Conservation (phyloP, 2,797 vertebrate genomes). For the Myripristis jacobus region DNA sequence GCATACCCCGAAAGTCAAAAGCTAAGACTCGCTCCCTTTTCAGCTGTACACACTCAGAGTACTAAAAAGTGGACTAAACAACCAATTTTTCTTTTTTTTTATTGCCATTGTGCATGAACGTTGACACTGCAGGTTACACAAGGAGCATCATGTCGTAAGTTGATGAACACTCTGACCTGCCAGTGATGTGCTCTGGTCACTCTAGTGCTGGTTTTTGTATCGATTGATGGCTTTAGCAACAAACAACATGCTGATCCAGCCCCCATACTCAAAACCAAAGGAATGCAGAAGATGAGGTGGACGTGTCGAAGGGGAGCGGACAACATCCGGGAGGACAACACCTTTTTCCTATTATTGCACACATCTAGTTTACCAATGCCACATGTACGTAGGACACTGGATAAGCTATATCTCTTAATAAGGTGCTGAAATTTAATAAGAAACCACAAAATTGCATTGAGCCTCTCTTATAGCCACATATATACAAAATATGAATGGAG, state of each 20-base stretch:
- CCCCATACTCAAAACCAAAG: constrained; percentile 65
- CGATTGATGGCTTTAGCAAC: constrained; percentile 73
- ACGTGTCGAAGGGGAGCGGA: constrained; percentile 58
- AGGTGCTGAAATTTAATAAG: constrained; percentile 74
- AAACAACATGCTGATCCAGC: constrained; percentile 64
- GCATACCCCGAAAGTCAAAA: not conserved
- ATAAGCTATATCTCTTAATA: constrained; percentile 74
- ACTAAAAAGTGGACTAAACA: constrained; percentile 63
- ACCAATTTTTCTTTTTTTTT: constrained; percentile 68
- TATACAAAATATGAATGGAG: constrained; percentile 64
- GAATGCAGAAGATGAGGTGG: constrained; percentile 59
- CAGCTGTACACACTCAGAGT: constrained; percentile 5
- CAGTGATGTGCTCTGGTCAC: constrained; percentile 71
- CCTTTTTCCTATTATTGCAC: constrained; percentile 80
- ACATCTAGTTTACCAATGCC: constrained; percentile 75
- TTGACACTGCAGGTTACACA: constrained; percentile 76
- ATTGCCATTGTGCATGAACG: constrained; percentile 81
- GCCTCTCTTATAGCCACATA: constrained; percentile 74
- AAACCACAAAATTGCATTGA: constrained; percentile 72
- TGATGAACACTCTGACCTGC: constrained; percentile 66
- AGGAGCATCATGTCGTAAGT: constrained; percentile 49
- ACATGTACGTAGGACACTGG: constrained; percentile 69
- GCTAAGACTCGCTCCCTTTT: not conserved
- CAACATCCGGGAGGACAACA: constrained; percentile 61
- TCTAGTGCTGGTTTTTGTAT: constrained; percentile 72